phyloP scores from a whole-genome alignment of 2,797 vertebrate genomes.

The Hybognathus amarus region DNA sequence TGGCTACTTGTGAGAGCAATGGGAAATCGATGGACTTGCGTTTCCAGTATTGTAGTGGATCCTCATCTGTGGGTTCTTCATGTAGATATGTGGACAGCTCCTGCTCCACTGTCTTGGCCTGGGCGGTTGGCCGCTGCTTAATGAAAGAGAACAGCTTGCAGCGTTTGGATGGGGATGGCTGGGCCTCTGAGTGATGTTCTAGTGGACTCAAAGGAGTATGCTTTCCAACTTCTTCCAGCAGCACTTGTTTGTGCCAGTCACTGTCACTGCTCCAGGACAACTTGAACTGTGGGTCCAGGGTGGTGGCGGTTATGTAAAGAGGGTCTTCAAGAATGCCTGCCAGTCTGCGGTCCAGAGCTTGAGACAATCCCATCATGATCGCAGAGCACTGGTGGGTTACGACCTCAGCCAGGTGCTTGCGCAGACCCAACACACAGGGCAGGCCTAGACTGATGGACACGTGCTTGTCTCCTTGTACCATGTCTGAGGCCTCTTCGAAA shows the following conservation, averaged over 20 bases:
- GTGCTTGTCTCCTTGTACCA: conserved; percentile 79
- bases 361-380: conserved; percentile 73
- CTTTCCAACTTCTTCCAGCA: conserved; percentile 80
- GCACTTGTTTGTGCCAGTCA: conserved; percentile 82
- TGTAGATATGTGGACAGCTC: conserved; percentile 79
- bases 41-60: conserved; percentile 83
- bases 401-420: conserved; percentile 82
- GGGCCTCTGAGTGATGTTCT: conserved; percentile 70
- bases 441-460: conserved; percentile 81
- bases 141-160: conserved; percentile 85
- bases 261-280: conserved; percentile 83
- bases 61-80: conserved; percentile 82
- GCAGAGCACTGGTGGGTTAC: conserved; percentile 75
- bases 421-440: conserved; percentile 81
- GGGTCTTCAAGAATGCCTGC: conserved; percentile 79
- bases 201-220: conserved; percentile 67
- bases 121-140: conserved; percentile 79
- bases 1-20: conserved; percentile 80
- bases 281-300: conserved; percentile 84
- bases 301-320: conserved; percentile 80
- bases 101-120: conserved; percentile 83
- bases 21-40: conserved; percentile 84
- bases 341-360: conserved; percentile 75
- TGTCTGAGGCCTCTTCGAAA: conserved; percentile 83
- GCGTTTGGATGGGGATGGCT: conserved; percentile 74